Evolutionary conservation across 2,888 invertebrate species (phyloP).

Genomic region (Drosophila mercatorum): DNA sequence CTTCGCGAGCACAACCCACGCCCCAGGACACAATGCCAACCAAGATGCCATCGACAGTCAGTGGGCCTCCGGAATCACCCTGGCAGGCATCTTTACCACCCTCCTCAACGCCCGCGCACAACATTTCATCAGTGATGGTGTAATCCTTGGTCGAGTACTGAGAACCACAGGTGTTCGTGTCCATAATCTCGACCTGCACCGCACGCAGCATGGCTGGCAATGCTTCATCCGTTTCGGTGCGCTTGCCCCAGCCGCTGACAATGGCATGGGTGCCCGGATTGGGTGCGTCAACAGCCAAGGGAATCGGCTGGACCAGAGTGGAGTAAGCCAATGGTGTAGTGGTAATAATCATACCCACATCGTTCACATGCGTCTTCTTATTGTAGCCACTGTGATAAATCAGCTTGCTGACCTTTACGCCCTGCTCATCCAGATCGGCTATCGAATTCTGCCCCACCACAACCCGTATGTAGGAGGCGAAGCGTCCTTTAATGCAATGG

Average conservation of each 20-base stretch:
- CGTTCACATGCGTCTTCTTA: conserved; percentile 85
- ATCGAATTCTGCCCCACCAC: conserved; percentile 74
- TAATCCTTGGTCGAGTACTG: conserved; percentile 83
- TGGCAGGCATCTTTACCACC: conserved; percentile 80
- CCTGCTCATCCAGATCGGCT: conserved; percentile 64
- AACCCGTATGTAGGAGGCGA: conserved; percentile 67
- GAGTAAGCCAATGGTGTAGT: conserved; percentile 84
- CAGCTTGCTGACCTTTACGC: conserved; percentile 65
- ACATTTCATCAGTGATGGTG: conserved; percentile 75
- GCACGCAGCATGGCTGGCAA: conserved; percentile 83
- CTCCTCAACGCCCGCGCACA: conserved; percentile 75
- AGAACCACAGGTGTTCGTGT: conserved; percentile 83
- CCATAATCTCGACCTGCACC: conserved; percentile 86
- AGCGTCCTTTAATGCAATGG: conserved; percentile 76
- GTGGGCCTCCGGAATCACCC: conserved; percentile 83
- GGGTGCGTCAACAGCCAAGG: conserved; percentile 65
- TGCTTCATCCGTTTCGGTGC: conserved; percentile 62
- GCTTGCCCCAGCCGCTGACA: conserved; percentile 82
- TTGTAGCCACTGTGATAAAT: conserved; percentile 69
- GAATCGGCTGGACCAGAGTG: conserved; percentile 84
- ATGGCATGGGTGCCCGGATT: conserved; percentile 59
- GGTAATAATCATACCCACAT: conserved; percentile 86
- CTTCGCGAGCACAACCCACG: conserved; percentile 75
- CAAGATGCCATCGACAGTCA: conserved; percentile 65
- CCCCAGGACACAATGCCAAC: conserved; percentile 83